A percentile compares a stretch with the other conserved stretches of the same genome.
Evolutionary conservation across 2,797 vertebrate genomes (phyloP).

Genomic region (Leontopithecus rosalia): DNA sequence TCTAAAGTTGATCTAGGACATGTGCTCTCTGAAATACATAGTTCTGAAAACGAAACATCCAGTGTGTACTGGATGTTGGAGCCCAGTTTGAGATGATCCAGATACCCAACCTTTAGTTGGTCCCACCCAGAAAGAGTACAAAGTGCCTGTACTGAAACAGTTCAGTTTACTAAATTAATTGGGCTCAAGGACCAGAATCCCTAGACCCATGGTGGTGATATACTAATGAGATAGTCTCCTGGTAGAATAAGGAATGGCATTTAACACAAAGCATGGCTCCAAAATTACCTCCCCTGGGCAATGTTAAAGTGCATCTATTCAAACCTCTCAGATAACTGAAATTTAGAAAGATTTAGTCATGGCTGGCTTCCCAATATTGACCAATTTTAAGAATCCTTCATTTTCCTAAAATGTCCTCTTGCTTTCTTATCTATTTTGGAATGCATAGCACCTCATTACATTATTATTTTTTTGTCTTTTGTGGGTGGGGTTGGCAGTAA

Average conservation of each 20-base stretch:
- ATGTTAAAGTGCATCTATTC: not conserved
- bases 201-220: not conserved
- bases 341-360: not conserved
- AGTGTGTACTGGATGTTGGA: not conserved
- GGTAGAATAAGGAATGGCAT: not conserved
- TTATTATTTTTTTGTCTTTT: not conserved
- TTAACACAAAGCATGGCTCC: not conserved
- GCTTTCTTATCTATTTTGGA: not conserved
- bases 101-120: not conserved
- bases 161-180: not conserved
- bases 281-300: not conserved
- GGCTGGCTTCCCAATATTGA: not conserved
- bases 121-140: not conserved
- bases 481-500: not conserved
- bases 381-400: not conserved
- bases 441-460: not conserved
- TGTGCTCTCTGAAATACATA: not conserved
- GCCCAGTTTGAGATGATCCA: not conserved
- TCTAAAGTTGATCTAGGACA: not conserved
- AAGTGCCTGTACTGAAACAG: not conserved
- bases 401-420: not conserved
- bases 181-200: not conserved
- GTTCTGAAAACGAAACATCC: not conserved
- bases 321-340: not conserved
- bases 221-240: conserved; percentile 3